Evolutionary conservation across 2,113 vertebrate genomes (phyloP), one percentile per base, ranked within the genome.

Genomic region (Salvator merianae): DNA sequence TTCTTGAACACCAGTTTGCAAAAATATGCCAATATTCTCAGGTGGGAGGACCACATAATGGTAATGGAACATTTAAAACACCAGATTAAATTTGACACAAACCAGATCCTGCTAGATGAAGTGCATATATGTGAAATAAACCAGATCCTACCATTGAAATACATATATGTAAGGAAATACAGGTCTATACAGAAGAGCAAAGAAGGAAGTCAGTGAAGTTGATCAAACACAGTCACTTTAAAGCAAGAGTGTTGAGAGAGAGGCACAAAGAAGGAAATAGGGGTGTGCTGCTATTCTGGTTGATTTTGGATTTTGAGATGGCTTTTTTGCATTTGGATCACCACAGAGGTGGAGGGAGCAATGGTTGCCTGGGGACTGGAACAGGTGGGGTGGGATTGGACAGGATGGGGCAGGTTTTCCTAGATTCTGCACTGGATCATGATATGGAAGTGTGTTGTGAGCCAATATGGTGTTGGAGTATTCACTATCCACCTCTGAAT

Each of bases 21-120:
- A 81, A 47, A 93, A 86, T 77, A 85, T 75, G 82, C 84, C 90
- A 86, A 91, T 83, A 91, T 89, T 91, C 77, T 91, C 90, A 86
- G 87, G 91, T 83, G 65, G 65, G 65, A 86, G 90, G 92, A 92
- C 93, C 90, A 77, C 70, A 55, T 77, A 18, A 59, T 26, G 1
- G 30, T 89, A 81, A 77, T 87, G 81, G 92, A 92, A 91, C 80
- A 91, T 84, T 86, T 84, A 91, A 82, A 86, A 79, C 82, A 70
- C 83, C 74, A n/a, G 79, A 26, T 32, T 69, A 50, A 79, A 86
- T 81, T 79, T 84, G 78, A 70, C 78, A 86, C 81, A 76, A 92
- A 85, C 89, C 77, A 70, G 32, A 77, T 87, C 71, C 81, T 68
- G 78, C 86, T 63, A 62, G 88, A 84, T 40, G 78, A 87, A 79